Evolutionary conservation across 2,888 invertebrate species (phyloP).

Genomic region (Graphium colonna): DNA sequence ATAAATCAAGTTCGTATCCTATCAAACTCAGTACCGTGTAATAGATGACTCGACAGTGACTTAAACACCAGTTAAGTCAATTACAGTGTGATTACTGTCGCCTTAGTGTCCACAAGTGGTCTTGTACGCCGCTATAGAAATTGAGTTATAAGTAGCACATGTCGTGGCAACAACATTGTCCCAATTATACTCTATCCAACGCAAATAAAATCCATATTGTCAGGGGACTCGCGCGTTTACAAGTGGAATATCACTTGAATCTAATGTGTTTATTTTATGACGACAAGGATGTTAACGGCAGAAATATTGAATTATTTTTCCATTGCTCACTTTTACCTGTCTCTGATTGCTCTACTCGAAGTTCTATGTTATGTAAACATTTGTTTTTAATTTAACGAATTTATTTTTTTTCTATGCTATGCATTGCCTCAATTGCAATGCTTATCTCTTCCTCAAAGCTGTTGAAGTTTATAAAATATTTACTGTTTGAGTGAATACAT

Average conservation of each 20-base stretch:
- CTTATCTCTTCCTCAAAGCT: no score
- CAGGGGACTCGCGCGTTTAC: background rate
- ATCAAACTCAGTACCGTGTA: slow-evolving; percentile 9
- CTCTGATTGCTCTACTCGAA: background rate
- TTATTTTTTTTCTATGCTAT: no score
- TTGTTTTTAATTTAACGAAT: no score
- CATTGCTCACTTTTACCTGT: background rate
- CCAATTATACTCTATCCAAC: slow-evolving; percentile 1
- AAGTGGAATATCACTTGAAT: slow-evolving; percentile 11
- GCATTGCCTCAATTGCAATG: no score
- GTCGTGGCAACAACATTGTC: slow-evolving; percentile 4
- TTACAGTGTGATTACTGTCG: slow-evolving; percentile 12
- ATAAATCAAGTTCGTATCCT: slow-evolving; percentile 16
- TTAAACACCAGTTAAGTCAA: slow-evolving; percentile 5
- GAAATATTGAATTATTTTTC: background rate
- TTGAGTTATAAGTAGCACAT: slow-evolving; percentile 3
- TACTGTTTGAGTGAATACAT: background rate
- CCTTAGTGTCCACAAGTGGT: background rate
- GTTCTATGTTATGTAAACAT: no score
- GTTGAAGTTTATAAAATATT: background rate
- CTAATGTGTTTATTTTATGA: slow-evolving; percentile 12
- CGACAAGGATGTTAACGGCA: slow-evolving; percentile 7
- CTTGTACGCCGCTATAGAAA: background rate
- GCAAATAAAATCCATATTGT: background rate
- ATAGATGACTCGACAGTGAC: slow-evolving; percentile 7